Evolutionary conservation across 2,113 vertebrate species (phyloP).

Genomic region (Gorsachius goisagi): DNA sequence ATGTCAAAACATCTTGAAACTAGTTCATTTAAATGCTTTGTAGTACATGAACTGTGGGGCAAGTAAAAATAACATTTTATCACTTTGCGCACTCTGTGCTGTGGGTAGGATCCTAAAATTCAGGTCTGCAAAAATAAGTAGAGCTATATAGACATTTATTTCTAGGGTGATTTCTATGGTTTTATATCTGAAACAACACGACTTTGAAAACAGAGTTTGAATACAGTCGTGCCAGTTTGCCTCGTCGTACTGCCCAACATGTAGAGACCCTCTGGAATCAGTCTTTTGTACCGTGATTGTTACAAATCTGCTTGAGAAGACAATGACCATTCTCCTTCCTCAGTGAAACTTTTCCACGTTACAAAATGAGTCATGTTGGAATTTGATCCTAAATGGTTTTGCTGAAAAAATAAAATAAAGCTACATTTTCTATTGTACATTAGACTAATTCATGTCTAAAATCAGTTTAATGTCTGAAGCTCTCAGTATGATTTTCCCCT

Average conservation of each 20-base stretch:
- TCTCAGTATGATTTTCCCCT: background rate
- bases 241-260: rapidly evolving
- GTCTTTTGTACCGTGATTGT: background rate
- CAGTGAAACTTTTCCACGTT: background rate
- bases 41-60: background rate
- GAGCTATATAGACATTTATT: background rate
- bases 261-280: background rate
- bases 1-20: background rate
- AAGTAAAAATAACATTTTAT: background rate
- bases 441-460: background rate
- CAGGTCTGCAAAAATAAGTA: background rate
- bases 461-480: background rate
- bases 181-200: background rate
- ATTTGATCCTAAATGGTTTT: background rate
- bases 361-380: background rate
- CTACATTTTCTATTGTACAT: background rate
- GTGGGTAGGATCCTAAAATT: background rate
- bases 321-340: background rate
- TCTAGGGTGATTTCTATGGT: background rate
- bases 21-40: background rate
- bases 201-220: background rate
- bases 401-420: background rate
- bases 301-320: background rate
- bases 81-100: background rate
- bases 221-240: background rate